A percentile compares a stretch with the other conserved stretches of the same genome.
Evolutionary conservation across 1,140 invertebrate species (phyloP).

Genomic region (Sycophaga agraensis): DNA sequence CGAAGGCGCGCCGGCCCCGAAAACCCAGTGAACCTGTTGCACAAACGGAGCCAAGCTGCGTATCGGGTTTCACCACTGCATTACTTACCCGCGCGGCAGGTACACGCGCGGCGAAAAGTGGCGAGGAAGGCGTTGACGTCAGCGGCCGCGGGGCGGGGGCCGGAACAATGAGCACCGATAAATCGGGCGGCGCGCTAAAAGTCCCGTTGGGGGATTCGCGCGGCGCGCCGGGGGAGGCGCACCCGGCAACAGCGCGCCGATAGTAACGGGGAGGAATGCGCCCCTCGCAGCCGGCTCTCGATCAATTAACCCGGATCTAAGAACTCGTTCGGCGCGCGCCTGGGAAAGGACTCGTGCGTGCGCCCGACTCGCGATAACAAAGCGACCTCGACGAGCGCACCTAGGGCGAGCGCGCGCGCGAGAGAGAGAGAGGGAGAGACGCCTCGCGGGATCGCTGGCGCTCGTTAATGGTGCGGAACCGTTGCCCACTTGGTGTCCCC

Average conservation of each 20-base stretch:
- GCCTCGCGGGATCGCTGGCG: too few relatives aligned
- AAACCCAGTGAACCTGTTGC: background rate
- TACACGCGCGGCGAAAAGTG: background rate
- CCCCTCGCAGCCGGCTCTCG: background rate
- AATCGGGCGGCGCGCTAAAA: background rate
- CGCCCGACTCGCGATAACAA: too few relatives aligned
- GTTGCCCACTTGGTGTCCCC: too few relatives aligned
- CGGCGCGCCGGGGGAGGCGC: too few relatives aligned
- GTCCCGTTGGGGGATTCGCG: too few relatives aligned
- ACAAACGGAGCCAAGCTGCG: background rate
- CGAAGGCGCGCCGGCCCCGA: too few relatives aligned
- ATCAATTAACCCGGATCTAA: conserved; percentile 31
- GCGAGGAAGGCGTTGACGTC: background rate
- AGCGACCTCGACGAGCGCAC: too few relatives aligned
- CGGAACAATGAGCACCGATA: background rate
- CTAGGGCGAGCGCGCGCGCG: too few relatives aligned
- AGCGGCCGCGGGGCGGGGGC: too few relatives aligned
- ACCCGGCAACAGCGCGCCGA: background rate
- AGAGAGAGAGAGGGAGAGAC: too few relatives aligned
- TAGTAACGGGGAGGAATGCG: background rate
- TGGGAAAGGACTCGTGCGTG: too few relatives aligned
- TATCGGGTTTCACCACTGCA: conserved; percentile 11
- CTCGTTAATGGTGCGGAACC: too few relatives aligned
- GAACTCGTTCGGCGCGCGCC: conserved; percentile 28
- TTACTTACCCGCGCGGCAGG: conserved; percentile 4